phyloP scores from a whole-genome alignment of 2,797 vertebrate genomes.

The Lithobates sylvaticus region DNA sequence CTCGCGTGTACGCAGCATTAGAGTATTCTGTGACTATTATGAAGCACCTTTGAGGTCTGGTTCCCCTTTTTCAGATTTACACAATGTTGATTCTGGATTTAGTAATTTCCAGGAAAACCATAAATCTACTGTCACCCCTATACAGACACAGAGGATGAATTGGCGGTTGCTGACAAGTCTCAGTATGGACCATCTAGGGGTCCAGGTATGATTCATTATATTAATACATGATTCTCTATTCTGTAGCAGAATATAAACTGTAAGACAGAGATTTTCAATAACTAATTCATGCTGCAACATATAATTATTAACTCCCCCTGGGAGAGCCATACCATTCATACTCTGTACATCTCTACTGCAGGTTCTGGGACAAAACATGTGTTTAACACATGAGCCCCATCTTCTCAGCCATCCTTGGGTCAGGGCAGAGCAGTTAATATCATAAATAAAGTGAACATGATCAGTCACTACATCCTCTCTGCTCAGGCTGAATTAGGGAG shows the following conservation, averaged over 20 bases:
- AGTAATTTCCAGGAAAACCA: too few relatives aligned
- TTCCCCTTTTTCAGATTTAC: too few relatives aligned
- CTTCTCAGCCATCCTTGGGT: conserved; percentile 44
- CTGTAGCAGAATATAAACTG: neutral
- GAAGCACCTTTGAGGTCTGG: too few relatives aligned
- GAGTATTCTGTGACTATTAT: too few relatives aligned
- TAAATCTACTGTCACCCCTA: too few relatives aligned
- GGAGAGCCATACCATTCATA: neutral
- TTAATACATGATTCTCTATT: neutral
- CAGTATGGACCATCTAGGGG: conserved; percentile 1
- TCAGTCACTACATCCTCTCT: conserved; percentile 45
- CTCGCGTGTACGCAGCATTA: too few relatives aligned
- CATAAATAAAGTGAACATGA: conserved; percentile 65
- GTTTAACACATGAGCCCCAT: conserved; percentile 62
- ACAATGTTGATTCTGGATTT: too few relatives aligned
- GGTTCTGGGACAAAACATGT: conserved; percentile 54
- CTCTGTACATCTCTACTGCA: conserved; percentile 33
- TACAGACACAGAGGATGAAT: too few relatives aligned
- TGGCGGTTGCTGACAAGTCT: neutral
- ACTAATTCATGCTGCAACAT: conserved; percentile 40
- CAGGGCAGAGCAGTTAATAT: conserved; percentile 55
- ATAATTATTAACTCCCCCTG: conserved; percentile 13
- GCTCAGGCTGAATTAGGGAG: conserved; percentile 59
- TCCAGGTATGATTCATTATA: conserved; percentile 55
- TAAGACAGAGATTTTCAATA: conserved; percentile 29